Base-by-base conservation (phyloP, 2,888 invertebrate genomes). In the Drosophila parthenogenetica region DNA sequence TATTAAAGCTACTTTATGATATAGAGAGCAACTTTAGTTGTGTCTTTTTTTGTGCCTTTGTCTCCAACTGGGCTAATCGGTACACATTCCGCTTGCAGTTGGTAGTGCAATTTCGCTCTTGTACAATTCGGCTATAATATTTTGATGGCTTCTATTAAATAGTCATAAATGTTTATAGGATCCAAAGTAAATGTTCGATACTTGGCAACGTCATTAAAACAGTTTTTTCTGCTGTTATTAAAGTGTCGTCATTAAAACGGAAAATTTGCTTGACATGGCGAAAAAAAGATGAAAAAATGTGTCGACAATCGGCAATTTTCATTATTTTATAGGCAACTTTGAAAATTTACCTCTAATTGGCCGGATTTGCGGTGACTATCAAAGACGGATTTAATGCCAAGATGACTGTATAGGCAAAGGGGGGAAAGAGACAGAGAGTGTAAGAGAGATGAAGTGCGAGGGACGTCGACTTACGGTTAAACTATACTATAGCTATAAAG, bases 61-160 rank as follows among this genome's bases (percentile, higher is more conserved):
- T 29, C 8, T 29, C 29, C 29, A 29, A 54, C 43, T 54, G 42
- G 19, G 42, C 10, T 54, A 54, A 43, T 54, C 42, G 54, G 8
- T 43, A 42, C 43, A 55, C 7, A 55, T 55, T 55, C 55, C 19
- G 19, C 19, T 11, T 11, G 42, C 16, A 17, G 42, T 11, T 35
- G 14, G n/a, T 3, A 32, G 45, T 68, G 45, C 45, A 40, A 35
- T 16, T 67, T 67, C 11, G 22, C n/a, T 32, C 39, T 46, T 50
- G 40, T 40, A 2, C 32, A 22, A 54, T 50, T 71, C 14, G 8
- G 39, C 22, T 69, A 17, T 48, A 69, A 81, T 84, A 64, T 81
- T 83, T 83, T 83, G 67, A 81, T 83, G 53, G 45, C 59, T 35
- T 48, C 49, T 69, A 80, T 80, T 83, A 80, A 59, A 22, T 22